Conservation (phyloP, 2,888 invertebrate genomes). For the Myathropa florea region DNA sequence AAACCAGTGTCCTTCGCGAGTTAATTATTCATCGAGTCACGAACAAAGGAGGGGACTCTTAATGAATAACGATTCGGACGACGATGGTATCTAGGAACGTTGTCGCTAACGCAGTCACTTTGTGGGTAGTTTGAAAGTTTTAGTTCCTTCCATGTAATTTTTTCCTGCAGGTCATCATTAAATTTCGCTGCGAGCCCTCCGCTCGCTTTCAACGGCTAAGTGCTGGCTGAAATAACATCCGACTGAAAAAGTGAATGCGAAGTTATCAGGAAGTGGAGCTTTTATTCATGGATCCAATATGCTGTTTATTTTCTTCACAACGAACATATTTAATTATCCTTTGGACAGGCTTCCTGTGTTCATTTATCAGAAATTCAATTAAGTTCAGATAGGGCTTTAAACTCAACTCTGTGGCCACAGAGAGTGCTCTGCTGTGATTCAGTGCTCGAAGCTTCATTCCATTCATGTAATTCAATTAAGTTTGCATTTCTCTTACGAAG, state of each 20-base stretch:
- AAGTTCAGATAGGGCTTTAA: background rate
- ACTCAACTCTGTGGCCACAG: background rate
- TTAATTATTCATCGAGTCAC: constrained; percentile 27
- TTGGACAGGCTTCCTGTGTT: background rate
- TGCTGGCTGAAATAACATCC: constrained; percentile 7
- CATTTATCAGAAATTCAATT: background rate
- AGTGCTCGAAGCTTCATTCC: background rate
- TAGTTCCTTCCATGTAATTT: background rate
- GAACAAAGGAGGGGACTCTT: constrained; percentile 21
- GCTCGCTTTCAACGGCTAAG: background rate
- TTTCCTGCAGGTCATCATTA: background rate
- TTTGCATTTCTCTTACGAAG: background rate
- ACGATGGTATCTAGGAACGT: background rate
- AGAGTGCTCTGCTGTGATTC: background rate
- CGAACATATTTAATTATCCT: background rate
- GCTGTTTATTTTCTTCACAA: background rate
- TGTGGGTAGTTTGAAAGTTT: background rate
- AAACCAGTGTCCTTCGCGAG: background rate
- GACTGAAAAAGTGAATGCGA: background rate
- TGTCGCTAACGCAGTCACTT: background rate
- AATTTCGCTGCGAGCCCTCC: no score
- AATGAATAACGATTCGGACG: constrained; percentile 24
- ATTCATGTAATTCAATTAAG: background rate
- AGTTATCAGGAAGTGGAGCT: constrained; percentile 3
- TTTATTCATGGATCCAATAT: background rate